These are phyloP conservation scores for Helogale parvula DNA, from an alignment of 2,113 vertebrate species.

Conservation along the genomic window DNA sequence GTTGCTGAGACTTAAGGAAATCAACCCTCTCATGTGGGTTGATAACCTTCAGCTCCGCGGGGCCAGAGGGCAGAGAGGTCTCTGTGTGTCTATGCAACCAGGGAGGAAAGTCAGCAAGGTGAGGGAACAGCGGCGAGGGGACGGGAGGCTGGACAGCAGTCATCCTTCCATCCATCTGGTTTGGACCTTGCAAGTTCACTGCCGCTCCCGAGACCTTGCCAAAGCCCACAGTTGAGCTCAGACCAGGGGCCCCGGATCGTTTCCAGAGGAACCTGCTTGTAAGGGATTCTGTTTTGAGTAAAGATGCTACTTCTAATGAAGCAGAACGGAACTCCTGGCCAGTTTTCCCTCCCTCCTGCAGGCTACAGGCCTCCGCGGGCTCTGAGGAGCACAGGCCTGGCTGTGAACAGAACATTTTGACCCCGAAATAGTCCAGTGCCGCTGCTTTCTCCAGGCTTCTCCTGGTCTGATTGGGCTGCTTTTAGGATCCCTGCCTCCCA, in stretches of 20 bases:
- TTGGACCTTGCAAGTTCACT: background rate
- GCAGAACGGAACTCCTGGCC: constrained; percentile 59
- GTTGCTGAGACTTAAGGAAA: background rate
- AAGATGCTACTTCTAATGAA: constrained; percentile 38
- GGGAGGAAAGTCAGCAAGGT: background rate
- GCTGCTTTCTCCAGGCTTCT: background rate
- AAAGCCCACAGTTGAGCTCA: background rate
- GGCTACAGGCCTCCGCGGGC: background rate
- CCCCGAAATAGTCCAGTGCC: background rate
- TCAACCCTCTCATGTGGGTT: background rate
- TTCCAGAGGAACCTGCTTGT: constrained; percentile 52
- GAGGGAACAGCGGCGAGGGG: background rate
- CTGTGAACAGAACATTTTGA: constrained; percentile 37
- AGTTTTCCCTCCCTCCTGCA: background rate
- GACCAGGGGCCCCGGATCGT: background rate
- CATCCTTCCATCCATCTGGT: background rate
- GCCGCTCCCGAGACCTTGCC: background rate
- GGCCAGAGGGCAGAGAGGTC: background rate
- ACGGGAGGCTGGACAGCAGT: fast-evolving
- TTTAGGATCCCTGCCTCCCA: background rate
- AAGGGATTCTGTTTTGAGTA: constrained; percentile 13
- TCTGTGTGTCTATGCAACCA: background rate
- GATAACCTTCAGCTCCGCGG: background rate
- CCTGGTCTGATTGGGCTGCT: background rate
- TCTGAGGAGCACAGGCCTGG: background rate